Base-by-base conservation (phyloP, 2,797 vertebrate species). In the Caiman crocodilus region DNA sequence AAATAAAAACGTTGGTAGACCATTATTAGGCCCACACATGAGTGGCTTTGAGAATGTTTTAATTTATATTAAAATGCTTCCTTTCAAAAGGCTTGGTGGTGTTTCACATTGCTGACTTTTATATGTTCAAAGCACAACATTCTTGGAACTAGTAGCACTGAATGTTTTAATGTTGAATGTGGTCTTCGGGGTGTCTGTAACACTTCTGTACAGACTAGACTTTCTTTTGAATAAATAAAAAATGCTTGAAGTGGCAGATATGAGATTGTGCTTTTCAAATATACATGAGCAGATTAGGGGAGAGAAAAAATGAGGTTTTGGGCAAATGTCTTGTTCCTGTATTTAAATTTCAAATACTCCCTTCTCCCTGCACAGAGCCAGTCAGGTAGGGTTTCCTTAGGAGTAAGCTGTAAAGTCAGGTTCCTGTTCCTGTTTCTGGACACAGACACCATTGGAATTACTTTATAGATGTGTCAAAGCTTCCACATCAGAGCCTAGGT, bases 201-300 rank as follows among this genome's bases (percentile, higher is more conserved):
- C n/a, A 74, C 12, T 81, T 92, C 17, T 89, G 30, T 61, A 59
- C 60, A 50, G 79, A 28, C 76, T 69, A 32, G 10, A 25, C 56
- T 94, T 90, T 60, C 64, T 56, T 84, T 84, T 79, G n/a, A 93
- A 79, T 89, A 83, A 76, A 63, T 60, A 75, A 73, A 84, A 74
- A 35, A 14, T 69, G 2, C 2, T 28, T 11, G 15, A 28, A 23
- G 61, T 83, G 26, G 80, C 57, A 78, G 73, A 80, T 82, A 69
- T 94, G 81, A 82, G 30, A 14, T 50, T 25, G 55, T 75, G 10
- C 10, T 64, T 94, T 18, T 21, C 67, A 89, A 93, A 77, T 14
- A 32, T 90, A 17, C 78, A 25, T 15, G 71, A 90, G 35, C 17
- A 81, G 56, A 87, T 87, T 65, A 58, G 2, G 76, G 42, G 57